Percentiles rank a stretch among this genome's conserved stretches.
Evolutionary conservation across 2,797 vertebrate genomes (phyloP).

Genomic region (Micropoecilia bifurca): DNA sequence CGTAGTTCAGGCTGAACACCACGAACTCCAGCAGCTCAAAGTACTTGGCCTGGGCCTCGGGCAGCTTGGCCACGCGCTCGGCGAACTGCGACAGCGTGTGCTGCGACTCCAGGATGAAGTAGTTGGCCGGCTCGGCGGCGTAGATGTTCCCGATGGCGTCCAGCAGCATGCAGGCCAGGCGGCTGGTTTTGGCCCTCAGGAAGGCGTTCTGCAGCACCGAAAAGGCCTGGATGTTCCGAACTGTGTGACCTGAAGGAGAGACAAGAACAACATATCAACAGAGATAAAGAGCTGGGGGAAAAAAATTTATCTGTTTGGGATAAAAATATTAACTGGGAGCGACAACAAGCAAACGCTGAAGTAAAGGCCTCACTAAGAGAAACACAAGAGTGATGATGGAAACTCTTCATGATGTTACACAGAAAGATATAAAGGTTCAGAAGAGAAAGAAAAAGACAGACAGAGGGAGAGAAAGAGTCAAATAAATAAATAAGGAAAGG

Average conservation of each 20-base stretch:
- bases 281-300: neutral
- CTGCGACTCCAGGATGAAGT: slow-evolving; percentile 96
- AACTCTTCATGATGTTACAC: neutral
- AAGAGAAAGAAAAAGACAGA: neutral
- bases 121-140: slow-evolving; percentile 92
- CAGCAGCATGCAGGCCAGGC: slow-evolving; percentile 91
- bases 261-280: neutral
- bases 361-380: neutral
- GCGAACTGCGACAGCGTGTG: slow-evolving; percentile 96
- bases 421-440: neutral
- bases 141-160: slow-evolving; percentile 96
- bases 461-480: neutral
- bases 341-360: neutral
- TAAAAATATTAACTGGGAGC: neutral
- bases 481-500: neutral
- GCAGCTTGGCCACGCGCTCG: slow-evolving; percentile 91
- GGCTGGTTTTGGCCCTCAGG: slow-evolving; percentile 92
- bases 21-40: slow-evolving; percentile 97
- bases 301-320: no score
- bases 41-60: slow-evolving; percentile 94
- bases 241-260: slow-evolving; percentile 86
- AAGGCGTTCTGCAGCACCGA: slow-evolving; percentile 96
- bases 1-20: slow-evolving; percentile 96
- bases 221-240: slow-evolving; percentile 96
- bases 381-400: neutral